Percentiles rank a stretch among this genome's conserved stretches.
Conservation (phyloP, 30 jellyfish, hydroid and myxozoan genomes). For the Turritopsis rubra region DNA sequence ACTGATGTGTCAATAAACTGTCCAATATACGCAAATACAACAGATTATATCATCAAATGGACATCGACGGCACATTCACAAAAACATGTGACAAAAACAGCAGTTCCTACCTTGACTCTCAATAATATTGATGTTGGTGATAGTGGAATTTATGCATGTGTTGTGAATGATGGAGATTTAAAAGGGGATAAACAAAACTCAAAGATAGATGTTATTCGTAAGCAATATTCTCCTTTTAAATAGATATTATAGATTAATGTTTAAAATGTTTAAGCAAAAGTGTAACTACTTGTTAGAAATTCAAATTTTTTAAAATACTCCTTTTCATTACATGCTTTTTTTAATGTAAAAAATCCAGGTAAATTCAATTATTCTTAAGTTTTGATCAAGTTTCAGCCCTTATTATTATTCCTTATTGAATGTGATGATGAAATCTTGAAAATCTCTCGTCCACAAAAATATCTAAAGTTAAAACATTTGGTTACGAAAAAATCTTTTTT, state of each 20-base stretch:
- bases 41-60: conserved; percentile 45
- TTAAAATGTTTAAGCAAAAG: not conserved
- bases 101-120: not conserved
- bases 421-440: too few species aligned
- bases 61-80: conserved; percentile 8
- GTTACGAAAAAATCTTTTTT: too few species aligned
- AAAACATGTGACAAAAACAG: not conserved
- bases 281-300: not conserved
- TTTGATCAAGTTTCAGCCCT: too few species aligned
- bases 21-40: conserved; percentile 53
- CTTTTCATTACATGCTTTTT: too few species aligned
- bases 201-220: conserved; percentile 28
- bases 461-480: too few species aligned
- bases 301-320: too few species aligned
- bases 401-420: too few species aligned
- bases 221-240: not conserved
- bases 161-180: conserved; percentile 6
- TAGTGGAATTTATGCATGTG: conserved; percentile 5
- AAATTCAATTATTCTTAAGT: too few species aligned
- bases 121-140: not conserved
- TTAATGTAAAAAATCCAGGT: too few species aligned
- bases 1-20: conserved; percentile 47
- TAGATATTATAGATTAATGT: not conserved
- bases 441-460: too few species aligned
- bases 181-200: conserved; percentile 50